Conservation (phyloP, 2,888 invertebrate genomes). For the Agrilus cyanescens region DNA sequence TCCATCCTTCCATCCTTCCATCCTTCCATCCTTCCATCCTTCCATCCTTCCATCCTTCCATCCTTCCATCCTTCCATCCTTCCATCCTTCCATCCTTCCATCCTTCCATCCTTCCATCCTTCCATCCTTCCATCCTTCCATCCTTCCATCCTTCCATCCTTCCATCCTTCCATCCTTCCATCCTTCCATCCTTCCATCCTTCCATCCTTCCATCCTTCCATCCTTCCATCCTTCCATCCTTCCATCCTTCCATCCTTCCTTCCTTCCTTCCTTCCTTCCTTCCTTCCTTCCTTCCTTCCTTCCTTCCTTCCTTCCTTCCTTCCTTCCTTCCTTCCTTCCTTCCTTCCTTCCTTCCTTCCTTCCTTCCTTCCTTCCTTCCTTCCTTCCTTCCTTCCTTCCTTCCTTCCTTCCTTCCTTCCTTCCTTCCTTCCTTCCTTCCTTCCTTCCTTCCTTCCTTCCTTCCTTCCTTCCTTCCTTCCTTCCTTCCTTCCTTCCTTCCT, state of each 20-base stretch:
- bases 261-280: conserved; percentile 6
- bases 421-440: conserved; percentile 5
- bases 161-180: conserved; percentile 5
- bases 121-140: too few species aligned
- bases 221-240: conserved; percentile 5
- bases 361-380: conserved; percentile 5
- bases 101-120: too few species aligned
- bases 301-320: conserved; percentile 6
- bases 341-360: conserved; percentile 5
- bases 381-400: conserved; percentile 6
- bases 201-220: conserved; percentile 4
- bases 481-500: conserved; percentile 6
- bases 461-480: conserved; percentile 5
- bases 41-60: too few species aligned
- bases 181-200: conserved; percentile 5
- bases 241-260: conserved; percentile 5
- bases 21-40: too few species aligned
- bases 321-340: conserved; percentile 6
- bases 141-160: too few species aligned
- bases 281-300: conserved; percentile 5
- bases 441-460: conserved; percentile 6
- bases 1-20: too few species aligned
- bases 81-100: too few species aligned
- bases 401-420: conserved; percentile 5
- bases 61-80: too few species aligned